phyloP scores from a whole-genome alignment of 2,797 vertebrate species.

The Fundulus diaphanus region DNA sequence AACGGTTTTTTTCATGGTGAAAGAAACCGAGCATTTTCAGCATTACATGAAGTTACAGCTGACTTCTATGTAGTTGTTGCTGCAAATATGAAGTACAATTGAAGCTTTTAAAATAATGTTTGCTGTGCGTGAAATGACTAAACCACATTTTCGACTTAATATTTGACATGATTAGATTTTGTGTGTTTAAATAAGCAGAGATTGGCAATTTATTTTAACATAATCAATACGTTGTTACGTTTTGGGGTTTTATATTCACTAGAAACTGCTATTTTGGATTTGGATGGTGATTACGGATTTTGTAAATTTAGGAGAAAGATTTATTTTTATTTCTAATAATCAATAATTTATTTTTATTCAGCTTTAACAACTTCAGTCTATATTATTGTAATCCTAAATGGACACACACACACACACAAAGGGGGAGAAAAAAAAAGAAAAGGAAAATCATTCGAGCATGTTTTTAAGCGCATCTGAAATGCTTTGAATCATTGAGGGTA shows the following conservation, averaged over 20 bases:
- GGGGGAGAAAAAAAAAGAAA: background rate
- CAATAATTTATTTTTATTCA: background rate
- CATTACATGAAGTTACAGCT: background rate
- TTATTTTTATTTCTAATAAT: background rate
- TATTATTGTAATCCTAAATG: background rate
- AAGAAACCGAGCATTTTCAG: background rate
- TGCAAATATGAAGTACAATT: background rate
- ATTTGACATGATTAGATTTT: background rate
- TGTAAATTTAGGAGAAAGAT: background rate
- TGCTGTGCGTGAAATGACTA: background rate
- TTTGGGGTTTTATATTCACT: background rate
- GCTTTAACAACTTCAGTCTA: background rate
- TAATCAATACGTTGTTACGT: background rate
- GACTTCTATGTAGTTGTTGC: background rate
- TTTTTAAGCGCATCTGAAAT: conserved; percentile 19
- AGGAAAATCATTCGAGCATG: background rate
- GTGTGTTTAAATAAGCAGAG: background rate
- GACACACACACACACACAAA: background rate
- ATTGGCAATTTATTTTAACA: background rate
- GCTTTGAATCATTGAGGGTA: background rate
- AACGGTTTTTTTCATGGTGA: background rate
- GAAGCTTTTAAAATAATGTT: background rate
- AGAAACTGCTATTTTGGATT: background rate
- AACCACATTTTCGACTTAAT: background rate
- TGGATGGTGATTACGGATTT: background rate